Percentiles rank a stretch among this genome's conserved stretches.
These are phyloP conservation scores for Harpagoxenus sublaevis DNA, from an alignment of 2,888 invertebrate species.

Conservation along the genomic window DNA sequence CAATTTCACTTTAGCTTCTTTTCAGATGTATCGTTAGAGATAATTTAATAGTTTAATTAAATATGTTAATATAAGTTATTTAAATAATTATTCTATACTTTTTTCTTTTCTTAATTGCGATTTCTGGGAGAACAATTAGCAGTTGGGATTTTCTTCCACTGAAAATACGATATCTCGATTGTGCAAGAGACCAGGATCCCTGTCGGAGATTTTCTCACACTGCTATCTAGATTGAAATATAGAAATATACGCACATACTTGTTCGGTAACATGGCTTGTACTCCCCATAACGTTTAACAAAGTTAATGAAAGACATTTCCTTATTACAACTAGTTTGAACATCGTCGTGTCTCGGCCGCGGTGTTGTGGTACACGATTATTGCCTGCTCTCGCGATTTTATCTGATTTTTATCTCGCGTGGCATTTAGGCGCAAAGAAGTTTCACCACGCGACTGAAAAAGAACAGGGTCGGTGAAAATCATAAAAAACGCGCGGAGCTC, in stretches of 20 bases:
- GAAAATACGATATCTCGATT: constrained; percentile 4
- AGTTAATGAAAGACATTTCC: constrained; percentile 84
- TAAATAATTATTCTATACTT: background rate
- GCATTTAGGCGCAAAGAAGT: constrained; percentile 44
- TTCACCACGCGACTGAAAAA: background rate
- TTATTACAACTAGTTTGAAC: constrained; percentile 79
- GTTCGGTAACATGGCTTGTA: constrained; percentile 77
- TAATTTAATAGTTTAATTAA: background rate
- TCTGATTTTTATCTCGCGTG: constrained; percentile 19
- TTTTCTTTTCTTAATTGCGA: background rate
- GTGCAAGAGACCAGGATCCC: constrained; percentile 51
- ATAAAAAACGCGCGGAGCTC: background rate
- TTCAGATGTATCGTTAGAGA: background rate
- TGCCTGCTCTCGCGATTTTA: constrained; percentile 58
- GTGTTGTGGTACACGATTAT: constrained; percentile 53
- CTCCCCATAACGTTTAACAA: constrained; percentile 79
- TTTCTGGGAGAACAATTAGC: background rate
- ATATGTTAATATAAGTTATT: background rate
- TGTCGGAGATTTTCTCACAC: constrained; percentile 50
- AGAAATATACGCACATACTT: constrained; percentile 67
- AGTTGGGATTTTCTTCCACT: background rate
- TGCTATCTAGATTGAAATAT: constrained; percentile 65
- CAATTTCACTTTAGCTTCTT: background rate
- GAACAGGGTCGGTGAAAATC: background rate
- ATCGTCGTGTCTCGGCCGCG: constrained; percentile 57